Conservation (phyloP, 2,888 invertebrate genomes). For the Ochropleura plecta region DNA sequence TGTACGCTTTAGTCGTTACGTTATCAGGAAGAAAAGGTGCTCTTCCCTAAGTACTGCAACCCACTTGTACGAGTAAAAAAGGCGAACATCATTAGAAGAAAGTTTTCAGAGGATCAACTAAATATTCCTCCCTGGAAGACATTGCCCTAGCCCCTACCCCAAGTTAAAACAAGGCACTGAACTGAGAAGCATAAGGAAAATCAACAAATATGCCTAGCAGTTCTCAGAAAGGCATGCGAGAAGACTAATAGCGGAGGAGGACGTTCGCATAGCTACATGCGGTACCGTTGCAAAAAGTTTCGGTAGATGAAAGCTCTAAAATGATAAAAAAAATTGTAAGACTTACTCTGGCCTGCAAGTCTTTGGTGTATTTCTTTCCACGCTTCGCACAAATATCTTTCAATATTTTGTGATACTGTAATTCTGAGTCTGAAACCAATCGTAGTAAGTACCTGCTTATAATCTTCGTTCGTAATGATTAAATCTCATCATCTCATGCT, state of each 20-base stretch:
- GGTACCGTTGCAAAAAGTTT: background rate
- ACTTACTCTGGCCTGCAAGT: slow-evolving; percentile 71
- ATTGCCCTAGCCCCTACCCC: background rate
- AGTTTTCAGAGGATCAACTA: background rate
- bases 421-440: slow-evolving; percentile 77
- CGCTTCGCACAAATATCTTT: slow-evolving; percentile 75
- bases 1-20: background rate
- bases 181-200: background rate
- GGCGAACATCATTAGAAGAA: background rate
- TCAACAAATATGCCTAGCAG: no score
- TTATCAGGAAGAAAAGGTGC: background rate
- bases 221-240: no score
- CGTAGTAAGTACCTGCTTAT: background rate
- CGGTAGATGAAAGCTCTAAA: background rate
- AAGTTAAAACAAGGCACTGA: background rate
- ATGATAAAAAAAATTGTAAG: background rate
- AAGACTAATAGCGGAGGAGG: no score
- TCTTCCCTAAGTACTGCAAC: background rate
- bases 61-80: background rate
- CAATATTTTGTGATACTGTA: slow-evolving; percentile 77
- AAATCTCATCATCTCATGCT: background rate
- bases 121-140: background rate
- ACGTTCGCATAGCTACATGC: no score
- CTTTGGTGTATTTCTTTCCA: slow-evolving; percentile 73
- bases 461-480: background rate